Evolutionary conservation across 2,113 vertebrate species (phyloP), one percentile per base, ranked within the genome.

Genomic region (Dermatemys mawii): DNA sequence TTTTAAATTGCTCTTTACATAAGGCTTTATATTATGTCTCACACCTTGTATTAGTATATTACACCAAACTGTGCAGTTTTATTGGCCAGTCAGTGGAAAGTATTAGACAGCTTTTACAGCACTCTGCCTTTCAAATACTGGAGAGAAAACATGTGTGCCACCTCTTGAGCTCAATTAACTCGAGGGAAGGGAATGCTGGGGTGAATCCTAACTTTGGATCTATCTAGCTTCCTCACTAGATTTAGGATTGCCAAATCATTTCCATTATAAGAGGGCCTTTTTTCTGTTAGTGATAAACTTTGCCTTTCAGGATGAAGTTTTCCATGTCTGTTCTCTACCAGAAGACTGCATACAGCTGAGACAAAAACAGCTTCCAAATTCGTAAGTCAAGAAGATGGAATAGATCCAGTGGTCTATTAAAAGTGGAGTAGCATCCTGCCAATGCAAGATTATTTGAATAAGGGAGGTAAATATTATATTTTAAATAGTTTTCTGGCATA

Each of bases 111-210:
- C 27, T 3, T 46, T 63, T 48, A 2, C 2, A 46, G 26, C 55
- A 46, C 38, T 4, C 44, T 73, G 16, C 75, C 41, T 17, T 70
- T 70, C 35, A 70, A 67, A 70, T 38, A 22, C 63, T 19, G 21
- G 9, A 11, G 84, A 32, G 48, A 19, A 82, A 1, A 44, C 0
- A 0, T 3, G 4, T 3, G 1, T 13, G 9, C 29, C 2, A 1
- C 41, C 49, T n/a, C 46, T 17, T 38, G 49, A 81, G 32, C 44
- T 84, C 73, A 53, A 32, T 13, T 26, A 78, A 21, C 80, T 4
- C 54, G n/a, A 55, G 44, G 41, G 1, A 87, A 90, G 38, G 11
- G 82, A 81, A 70, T 46, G 21, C 1, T 70, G 41, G 1, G 51
- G 78, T 29, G n/a, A 55, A 63, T 87, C 93, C 53, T 3, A 38